These are phyloP conservation scores for Nyctalus aviator DNA, from an alignment of 2,797 vertebrate genomes.

Conservation along the genomic window DNA sequence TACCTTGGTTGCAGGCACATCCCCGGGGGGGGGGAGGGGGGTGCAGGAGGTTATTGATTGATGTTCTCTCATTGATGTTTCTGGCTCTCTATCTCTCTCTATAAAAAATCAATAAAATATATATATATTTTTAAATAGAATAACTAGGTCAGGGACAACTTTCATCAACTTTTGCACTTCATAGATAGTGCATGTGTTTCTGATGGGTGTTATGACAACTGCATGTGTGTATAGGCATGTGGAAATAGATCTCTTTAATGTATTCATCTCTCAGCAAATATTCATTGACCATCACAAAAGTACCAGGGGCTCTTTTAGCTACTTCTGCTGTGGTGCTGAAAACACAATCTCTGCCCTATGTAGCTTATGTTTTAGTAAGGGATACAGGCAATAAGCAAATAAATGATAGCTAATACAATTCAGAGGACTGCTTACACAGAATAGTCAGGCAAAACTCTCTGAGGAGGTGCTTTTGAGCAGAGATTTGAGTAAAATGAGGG, in stretches of 20 bases:
- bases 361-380: neutral
- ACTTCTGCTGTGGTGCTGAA: neutral
- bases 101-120: too few species aligned
- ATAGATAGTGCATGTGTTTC: neutral
- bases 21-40: too few species aligned
- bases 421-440: neutral
- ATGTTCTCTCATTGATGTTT: too few species aligned
- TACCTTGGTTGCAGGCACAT: too few species aligned
- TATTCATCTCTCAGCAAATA: neutral
- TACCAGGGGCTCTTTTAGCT: neutral
- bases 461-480: neutral
- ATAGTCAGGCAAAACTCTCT: neutral
- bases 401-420: neutral
- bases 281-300: neutral
- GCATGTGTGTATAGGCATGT: rapidly evolving
- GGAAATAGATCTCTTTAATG: neutral
- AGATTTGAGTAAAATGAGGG: neutral
- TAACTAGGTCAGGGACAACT: neutral
- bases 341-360: neutral
- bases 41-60: too few species aligned
- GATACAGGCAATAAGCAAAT: neutral
- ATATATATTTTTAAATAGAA: neutral
- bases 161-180: neutral
- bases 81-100: too few species aligned
- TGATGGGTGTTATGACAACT: neutral